Conservation (phyloP, 2,888 invertebrate genomes). For the Ceramica pisi region DNA sequence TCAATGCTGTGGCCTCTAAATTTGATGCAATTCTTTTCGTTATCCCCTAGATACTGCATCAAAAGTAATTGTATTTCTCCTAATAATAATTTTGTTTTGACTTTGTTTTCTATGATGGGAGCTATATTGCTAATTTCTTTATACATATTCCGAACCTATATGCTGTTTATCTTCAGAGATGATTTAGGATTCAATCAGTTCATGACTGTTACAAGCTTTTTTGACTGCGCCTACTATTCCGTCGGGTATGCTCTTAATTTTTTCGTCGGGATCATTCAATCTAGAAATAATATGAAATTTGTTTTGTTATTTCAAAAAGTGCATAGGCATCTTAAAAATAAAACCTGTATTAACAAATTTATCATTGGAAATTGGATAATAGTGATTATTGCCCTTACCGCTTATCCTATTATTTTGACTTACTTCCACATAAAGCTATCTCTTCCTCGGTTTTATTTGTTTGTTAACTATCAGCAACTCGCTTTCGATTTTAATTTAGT, state of each 20-base stretch:
- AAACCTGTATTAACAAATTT: neutral
- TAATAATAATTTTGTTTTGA: neutral
- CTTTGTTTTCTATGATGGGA: neutral
- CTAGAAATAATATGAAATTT: constrained; percentile 7
- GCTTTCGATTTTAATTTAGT: constrained; percentile 25
- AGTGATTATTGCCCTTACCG: neutral
- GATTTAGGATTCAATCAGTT: neutral
- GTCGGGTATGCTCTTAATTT: constrained; percentile 17
- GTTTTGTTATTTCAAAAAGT: constrained; percentile 31
- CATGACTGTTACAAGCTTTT: neutral
- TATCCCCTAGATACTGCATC: constrained; percentile 15
- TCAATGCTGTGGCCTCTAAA: constrained; percentile 25
- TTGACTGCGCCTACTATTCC: constrained; percentile 9
- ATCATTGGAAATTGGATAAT: constrained; percentile 32
- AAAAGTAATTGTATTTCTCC: constrained; percentile 5
- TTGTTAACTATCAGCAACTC: neutral
- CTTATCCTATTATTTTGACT: neutral
- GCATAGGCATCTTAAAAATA: constrained; percentile 18
- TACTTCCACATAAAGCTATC: neutral
- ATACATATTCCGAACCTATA: neutral
- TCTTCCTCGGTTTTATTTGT: neutral
- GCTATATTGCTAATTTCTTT: neutral
- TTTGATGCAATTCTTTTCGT: constrained; percentile 2
- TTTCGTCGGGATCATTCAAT: constrained; percentile 4
- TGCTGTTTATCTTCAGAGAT: neutral